Percentiles rank a stretch among this genome's conserved stretches.
These are phyloP conservation scores for Oxycera nigricornis DNA, from an alignment of 2,888 invertebrate species.

Conservation along the genomic window DNA sequence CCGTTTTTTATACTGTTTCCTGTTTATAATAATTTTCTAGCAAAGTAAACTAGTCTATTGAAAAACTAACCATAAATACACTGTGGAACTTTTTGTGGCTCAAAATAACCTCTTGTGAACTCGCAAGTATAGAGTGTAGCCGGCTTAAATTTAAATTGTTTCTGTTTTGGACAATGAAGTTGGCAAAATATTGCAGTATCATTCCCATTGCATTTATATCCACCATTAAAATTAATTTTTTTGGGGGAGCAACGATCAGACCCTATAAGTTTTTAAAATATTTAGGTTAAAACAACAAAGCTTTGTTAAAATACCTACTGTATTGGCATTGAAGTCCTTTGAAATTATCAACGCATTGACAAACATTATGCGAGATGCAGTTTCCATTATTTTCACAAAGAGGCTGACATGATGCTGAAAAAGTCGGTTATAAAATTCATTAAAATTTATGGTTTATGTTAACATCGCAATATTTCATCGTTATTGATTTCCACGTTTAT, in stretches of 20 bases:
- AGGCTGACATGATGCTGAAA: conserved; percentile 69
- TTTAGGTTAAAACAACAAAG: not conserved
- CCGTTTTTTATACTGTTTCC: no score
- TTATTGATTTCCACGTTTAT: no score
- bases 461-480: no score
- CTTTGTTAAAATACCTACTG: conserved; percentile 51
- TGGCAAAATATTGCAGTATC: conserved; percentile 69
- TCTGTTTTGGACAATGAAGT: conserved; percentile 71
- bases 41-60: no score
- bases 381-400: conserved; percentile 81
- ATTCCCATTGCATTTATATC: conserved; percentile 73
- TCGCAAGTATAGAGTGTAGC: conserved; percentile 71
- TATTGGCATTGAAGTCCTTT: conserved; percentile 60
- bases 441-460: no score
- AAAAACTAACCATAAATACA: conserved; percentile 73
- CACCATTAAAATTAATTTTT: conserved; percentile 78
- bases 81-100: conserved; percentile 75
- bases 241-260: conserved; percentile 67
- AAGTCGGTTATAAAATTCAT: not conserved
- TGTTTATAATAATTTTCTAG: no score
- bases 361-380: conserved; percentile 79
- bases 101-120: conserved; percentile 71
- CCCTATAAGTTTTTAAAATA: conserved; percentile 61
- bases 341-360: conserved; percentile 77
- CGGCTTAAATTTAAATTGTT: conserved; percentile 69